Evolutionary conservation across 2,888 invertebrate species (phyloP), one percentile per base, ranked within the genome.

Genomic region (Microdon myrmicae): DNA sequence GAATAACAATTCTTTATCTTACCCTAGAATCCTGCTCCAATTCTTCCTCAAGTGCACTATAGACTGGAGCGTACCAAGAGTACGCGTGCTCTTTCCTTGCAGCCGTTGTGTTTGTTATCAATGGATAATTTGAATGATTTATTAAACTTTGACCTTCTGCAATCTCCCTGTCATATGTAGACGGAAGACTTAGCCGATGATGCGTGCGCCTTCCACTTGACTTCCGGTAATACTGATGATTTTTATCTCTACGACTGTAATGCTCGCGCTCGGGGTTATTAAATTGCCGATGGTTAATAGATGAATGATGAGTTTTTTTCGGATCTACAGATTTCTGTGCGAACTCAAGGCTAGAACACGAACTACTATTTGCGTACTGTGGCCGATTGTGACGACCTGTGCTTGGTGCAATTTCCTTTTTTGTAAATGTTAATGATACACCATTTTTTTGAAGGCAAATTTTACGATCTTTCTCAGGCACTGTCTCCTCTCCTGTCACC

Each of bases 31-130:
- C 77, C 69, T 79, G 79, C 72, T 79, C 79, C 69, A 77, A 74
- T 74, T 79, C 80, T 74, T 79, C 79, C 74, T 79, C 76, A 68
- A 79, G 77, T 51, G 80, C 79, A 72, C 78, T 79, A 45, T 79
- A 79, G 29, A 79, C 78, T 22, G 80, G 79, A 68, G 78, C 79
- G 78, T 79, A 79, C 80, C 79, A 79, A 43, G 80, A 79, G 75
- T 79, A 77, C 71, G 79, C 75, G 69, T 77, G 74, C 64, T 79
- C 79, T 58, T 78, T 79, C 29, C 79, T 74, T 54, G 73, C 70
- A 69, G 73, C 73, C 72, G 73, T 70, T 68, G 71, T 70, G 68
- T 55, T 67, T 45, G 67, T 55, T 55, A 67, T 68, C 39, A 64
- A 13, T 55, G 47, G 51, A 13, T 51, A 13, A 20, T 17, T 20